Base-by-base conservation (phyloP, 2,888 invertebrate species). In the Acleris literana region DNA sequence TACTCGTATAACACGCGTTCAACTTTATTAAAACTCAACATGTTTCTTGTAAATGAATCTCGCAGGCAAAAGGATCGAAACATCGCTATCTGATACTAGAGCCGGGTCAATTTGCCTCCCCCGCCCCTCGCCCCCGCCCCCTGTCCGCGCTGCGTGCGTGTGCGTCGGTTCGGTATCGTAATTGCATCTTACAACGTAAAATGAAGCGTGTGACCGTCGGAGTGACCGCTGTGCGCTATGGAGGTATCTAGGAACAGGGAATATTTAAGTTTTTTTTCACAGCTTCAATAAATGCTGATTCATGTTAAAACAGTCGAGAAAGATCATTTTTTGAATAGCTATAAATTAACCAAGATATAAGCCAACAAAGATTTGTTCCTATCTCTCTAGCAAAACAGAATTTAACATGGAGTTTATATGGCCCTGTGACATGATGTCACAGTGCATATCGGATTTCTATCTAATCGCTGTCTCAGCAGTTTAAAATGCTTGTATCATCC, bases 101-200 rank as follows among this genome's bases (percentile, higher is more conserved):
- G 72, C 54, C 62, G 68, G 46, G 81, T 80, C 82, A 81, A 81
- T 83, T 81, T 73, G 71, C 72, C 71, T 79, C 85, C 17, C 84
- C 79, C 84, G 81, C 85, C 84, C 80, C 76, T 84, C 81, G 69
- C 60, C 67, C 63, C 71, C 71, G 65, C 72, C 72, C 74, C 71
- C 75, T 71, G 74, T 76, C 76, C 71, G 72, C 69, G 72, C 64
- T 68, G 73, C 73, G 72, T 72, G 73, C 74, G 75, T 75, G 76
- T 71, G 66, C 68, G 65, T 74, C 76, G 76, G 76, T 74, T 72
- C 68, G 75, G 75, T 87, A 89, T 88, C 89, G 80, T 88, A 89
- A 89, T 90, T 87, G 82, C 82, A 86, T 86, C 85, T 80, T 72
- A 70, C 67, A 69, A 69, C 66, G 71, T 68, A 68, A 73, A 70